Evolutionary conservation across 2,113 vertebrate genomes (phyloP).

Genomic region (Tinamus guttatus): DNA sequence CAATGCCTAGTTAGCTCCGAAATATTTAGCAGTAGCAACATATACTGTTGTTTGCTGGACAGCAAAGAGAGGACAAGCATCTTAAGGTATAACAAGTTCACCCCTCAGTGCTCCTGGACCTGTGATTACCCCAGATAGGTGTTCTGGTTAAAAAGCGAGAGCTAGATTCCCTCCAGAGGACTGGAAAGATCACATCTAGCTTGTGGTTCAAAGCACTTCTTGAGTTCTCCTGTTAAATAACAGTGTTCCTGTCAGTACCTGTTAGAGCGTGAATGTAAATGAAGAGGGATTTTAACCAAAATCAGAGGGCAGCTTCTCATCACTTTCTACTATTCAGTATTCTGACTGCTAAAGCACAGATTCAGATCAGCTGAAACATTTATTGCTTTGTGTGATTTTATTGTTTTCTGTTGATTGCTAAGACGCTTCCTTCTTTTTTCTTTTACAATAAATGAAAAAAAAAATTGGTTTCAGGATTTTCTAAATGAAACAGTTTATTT

Average conservation of each 20-base stretch:
- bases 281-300: not conserved
- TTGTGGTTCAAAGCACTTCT: not conserved
- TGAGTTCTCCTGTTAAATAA: not conserved
- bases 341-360: not conserved
- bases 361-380: not conserved
- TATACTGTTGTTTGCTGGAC: not conserved
- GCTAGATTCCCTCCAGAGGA: not conserved
- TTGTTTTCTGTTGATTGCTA: constrained; percentile 5
- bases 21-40: not conserved
- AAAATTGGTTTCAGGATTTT: not conserved
- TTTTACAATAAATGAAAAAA: not conserved
- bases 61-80: not conserved
- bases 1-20: not conserved
- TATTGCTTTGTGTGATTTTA: not conserved
- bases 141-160: not conserved
- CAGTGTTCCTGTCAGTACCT: not conserved
- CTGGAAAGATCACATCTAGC: not conserved
- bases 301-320: not conserved
- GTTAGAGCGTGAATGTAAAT: not conserved
- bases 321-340: not conserved
- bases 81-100: not conserved
- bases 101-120: not conserved
- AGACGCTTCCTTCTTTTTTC: not conserved
- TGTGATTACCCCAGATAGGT: not conserved
- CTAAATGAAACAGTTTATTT: not conserved